Base-by-base conservation (phyloP, 2,113 vertebrate genomes). In the Dipodomys ordii region DNA sequence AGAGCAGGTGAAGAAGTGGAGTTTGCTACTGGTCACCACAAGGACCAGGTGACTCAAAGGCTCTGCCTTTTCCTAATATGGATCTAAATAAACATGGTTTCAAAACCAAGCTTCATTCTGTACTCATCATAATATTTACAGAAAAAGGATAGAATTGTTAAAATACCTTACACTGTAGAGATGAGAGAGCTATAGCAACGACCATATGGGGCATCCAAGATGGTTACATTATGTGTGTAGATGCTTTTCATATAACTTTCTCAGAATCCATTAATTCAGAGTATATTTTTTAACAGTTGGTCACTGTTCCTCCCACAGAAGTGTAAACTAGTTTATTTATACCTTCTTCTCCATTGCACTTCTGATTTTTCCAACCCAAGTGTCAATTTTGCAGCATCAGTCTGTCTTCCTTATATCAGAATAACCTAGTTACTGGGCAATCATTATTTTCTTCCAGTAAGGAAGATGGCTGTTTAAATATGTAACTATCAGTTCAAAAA, bases 61-160 rank as follows among this genome's bases (percentile, higher is more conserved):
- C 2, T 76, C 27, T 65, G 7, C 46, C 8, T 67, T 71, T 88
- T 83, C 74, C 32, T 85, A 7, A 74, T 10, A 22, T 12, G 49
- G 3, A 74, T 15, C 10, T 82, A 39, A 87, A 67, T 30, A 32
- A 39, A 39, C 71, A 35, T 69, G 57, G 3, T 49, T 78, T 84
- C 28, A 78, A 65, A 82, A 39, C 19, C 84, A 49, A 95, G 20
- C 87, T 46, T 60, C 2, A 78, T 92, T 80, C 30, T 91, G 32
- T 90, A 80, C 27, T 76, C 68, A 12, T 30, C 22, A 67, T 71
- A 80, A 57, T 28, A 62, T 82, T 78, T 74, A 74, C 67, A 68
- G 44, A 5, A 32, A 92, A 62, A 7, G 3, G 22, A n/a, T 10
- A 69, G 9, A 81, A 35, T 83, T 4, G 7, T 53, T 93, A 46